These are phyloP conservation scores for Pongo pygmaeus DNA, from an alignment of 2,113 vertebrate genomes.

Conservation along the genomic window DNA sequence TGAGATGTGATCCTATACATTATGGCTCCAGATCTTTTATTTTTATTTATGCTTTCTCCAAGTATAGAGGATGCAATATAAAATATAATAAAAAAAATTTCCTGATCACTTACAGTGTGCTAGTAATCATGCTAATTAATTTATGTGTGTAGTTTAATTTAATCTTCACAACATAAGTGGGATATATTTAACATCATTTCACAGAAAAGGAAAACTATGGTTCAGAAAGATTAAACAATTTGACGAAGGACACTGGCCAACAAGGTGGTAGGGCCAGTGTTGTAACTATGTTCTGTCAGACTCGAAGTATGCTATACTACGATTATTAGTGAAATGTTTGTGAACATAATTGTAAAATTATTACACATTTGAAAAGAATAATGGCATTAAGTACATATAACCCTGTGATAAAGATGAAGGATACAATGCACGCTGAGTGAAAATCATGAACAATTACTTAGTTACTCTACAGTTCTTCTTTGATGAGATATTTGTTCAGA, in stretches of 20 bases:
- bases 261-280: not conserved
- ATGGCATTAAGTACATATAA: not conserved
- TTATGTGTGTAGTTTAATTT: not conserved
- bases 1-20: not conserved
- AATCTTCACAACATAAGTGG: not conserved
- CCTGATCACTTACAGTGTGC: not conserved
- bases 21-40: not conserved
- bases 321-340: not conserved
- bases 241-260: not conserved
- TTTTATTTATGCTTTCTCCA: not conserved
- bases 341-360: not conserved
- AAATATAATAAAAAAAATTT: not conserved
- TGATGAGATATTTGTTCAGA: not conserved
- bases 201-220: not conserved
- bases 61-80: not conserved
- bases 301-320: not conserved
- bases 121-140: not conserved
- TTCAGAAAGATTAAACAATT: not conserved
- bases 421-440: not conserved
- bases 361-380: not conserved
- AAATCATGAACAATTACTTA: not conserved
- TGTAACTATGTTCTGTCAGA: not conserved
- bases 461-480: not conserved
- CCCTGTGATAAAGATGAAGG: not conserved
- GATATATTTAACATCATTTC: not conserved